Evolutionary conservation across 2,888 invertebrate genomes (phyloP), one percentile per base, ranked within the genome.

Genomic region (Tolmerus cingulatus): DNA sequence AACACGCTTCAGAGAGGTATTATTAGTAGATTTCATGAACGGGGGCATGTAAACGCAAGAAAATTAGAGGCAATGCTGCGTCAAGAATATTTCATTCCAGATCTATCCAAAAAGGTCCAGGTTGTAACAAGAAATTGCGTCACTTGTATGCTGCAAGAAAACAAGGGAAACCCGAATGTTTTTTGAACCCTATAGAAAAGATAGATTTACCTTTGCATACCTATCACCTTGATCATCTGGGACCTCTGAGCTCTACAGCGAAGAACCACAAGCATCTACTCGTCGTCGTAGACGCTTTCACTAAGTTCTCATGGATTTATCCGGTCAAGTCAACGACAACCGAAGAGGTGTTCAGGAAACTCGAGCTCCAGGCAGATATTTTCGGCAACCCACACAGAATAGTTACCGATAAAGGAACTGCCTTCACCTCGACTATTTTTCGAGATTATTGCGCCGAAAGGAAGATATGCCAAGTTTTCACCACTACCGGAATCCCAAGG

Each of bases 231-330:
- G 30, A 30, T 3, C 30, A 30, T 30, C 30, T 30, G 30, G 30
- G 30, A 30, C 30, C 30, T 2, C 30, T 30, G 3, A 30, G 30
- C 30, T 30, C 30, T 30, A 30, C 30, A 30, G 30, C 30, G 3
- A 30, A 30, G 30, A 30, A 30, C 30, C 3, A 30, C 30, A 30
- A 30, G 30, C 30, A 30, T 30, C 1, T 30, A 30, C 3, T 92
- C 8, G 86, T 87, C 81, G 43, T n/a, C 16, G 5, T 78, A 7
- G 78, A 78, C 23, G 78, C 78, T n/a, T 78, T 78, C 34, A 78
- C 43, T 12, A 78, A 78, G n/a, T 78, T 43, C 8, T 78, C 40
- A n/a, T 78, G 40, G 43, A 40, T 78, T 14, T n/a, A 78, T 43
- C 78, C 78, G 16, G 78, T 78, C 1, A 78, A 78, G 19, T 37